A percentile compares a stretch with the other conserved stretches of the same genome.
Evolutionary conservation across 2,113 vertebrate genomes (phyloP).

Genomic region (Gasterosteus aculeatus): DNA sequence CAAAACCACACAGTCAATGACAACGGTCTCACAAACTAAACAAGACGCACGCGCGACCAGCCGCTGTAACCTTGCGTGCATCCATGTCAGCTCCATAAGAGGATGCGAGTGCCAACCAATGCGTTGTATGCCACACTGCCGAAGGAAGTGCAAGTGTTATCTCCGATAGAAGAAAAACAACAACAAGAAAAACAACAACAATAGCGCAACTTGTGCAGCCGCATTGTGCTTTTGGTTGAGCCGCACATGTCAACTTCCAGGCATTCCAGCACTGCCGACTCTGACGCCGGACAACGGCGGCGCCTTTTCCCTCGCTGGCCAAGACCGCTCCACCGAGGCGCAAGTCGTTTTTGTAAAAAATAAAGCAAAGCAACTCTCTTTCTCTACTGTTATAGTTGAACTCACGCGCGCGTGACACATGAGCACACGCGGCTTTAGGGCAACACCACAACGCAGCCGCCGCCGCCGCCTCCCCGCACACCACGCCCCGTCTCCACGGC

Average conservation of each 20-base stretch:
- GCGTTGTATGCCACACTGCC: conserved; percentile 2
- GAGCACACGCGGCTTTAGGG: conserved; percentile 36
- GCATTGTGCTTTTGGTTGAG: conserved; percentile 57
- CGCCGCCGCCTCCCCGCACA: conserved; percentile 40
- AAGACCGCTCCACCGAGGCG: conserved; percentile 40
- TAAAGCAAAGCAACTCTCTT: conserved; percentile 2
- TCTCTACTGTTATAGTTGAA: conserved; percentile 11
- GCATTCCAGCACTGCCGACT: conserved; percentile 67
- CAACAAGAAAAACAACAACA: conserved; percentile 46
- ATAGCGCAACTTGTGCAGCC: conserved; percentile 66
- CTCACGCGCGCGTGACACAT: conserved; percentile 31
- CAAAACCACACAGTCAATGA: conserved; percentile 20
- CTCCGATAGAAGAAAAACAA: conserved; percentile 2
- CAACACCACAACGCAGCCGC: conserved; percentile 38
- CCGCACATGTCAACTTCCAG: conserved; percentile 64
- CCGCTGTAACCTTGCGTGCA: conserved; percentile 38
- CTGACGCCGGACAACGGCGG: conserved; percentile 23
- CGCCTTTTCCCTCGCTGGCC: conserved; percentile 11
- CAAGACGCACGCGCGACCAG: conserved; percentile 33
- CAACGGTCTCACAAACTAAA: conserved; percentile 21
- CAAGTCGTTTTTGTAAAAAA: not conserved
- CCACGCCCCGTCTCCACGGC: conserved; percentile 73
- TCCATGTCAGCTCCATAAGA: conserved; percentile 34
- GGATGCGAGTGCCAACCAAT: conserved; percentile 1
- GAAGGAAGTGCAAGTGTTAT: conserved; percentile 49